Conservation (phyloP, 2,797 vertebrate species). For the Dicrostonyx torquatus region DNA sequence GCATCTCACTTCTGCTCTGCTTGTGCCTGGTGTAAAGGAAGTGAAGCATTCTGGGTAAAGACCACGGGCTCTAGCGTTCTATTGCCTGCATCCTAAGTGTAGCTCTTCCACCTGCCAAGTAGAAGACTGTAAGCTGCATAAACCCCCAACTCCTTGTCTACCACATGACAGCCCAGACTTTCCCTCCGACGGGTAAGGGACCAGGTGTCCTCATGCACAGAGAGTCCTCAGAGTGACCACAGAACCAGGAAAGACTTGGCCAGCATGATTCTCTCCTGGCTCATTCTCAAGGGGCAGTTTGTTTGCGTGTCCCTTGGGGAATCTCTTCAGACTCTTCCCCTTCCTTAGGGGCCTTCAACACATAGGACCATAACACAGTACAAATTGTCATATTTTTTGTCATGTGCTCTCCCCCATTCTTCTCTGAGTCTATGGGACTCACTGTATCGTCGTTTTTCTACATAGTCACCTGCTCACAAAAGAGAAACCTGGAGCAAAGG, state of each 20-base stretch:
- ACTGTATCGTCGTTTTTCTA: background rate
- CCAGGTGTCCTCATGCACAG: background rate
- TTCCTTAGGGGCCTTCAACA: background rate
- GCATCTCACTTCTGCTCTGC: background rate
- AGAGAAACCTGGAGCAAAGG: background rate
- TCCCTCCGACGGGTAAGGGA: background rate
- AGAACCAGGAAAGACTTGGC: background rate
- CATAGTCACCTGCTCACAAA: background rate
- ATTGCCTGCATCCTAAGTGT: background rate
- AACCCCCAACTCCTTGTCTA: background rate
- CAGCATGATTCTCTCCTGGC: background rate
- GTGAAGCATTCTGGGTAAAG: no score
- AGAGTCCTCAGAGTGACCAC: background rate
- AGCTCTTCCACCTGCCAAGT: background rate
- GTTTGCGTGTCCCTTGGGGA: background rate
- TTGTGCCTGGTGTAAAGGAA: no score
- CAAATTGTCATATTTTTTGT: background rate
- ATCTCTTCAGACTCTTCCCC: background rate
- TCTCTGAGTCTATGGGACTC: background rate
- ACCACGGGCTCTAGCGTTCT: background rate
- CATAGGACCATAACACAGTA: accelerated
- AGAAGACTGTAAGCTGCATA: no score
- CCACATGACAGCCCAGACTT: background rate
- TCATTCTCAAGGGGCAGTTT: background rate
- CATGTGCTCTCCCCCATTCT: background rate